Base-by-base conservation (phyloP, 2,797 vertebrate species). In the Sphaeramia orbicularis region DNA sequence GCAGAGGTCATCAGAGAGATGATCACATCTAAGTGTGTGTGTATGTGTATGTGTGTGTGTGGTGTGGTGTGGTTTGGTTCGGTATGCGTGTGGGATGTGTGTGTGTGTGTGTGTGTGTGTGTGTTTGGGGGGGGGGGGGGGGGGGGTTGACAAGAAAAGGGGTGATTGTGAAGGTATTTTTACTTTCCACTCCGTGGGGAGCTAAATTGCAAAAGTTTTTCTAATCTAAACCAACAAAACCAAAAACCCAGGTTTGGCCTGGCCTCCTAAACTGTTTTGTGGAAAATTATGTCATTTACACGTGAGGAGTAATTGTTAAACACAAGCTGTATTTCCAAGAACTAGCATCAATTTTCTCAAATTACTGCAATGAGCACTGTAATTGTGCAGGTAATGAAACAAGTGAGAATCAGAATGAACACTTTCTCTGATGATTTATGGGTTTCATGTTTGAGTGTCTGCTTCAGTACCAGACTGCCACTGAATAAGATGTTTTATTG, bases 1-100 rank as follows among this genome's bases (percentile, higher is more conserved):
- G 92, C 83, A 91, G 87, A 92, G 90, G 91, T 92, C 89, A 92
- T 89, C 71, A 70, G 60, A 87, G 83, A 79, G 78, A 89, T 81
- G 83, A 91, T 92, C 83, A 76, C 74, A 87, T 83, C 70, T 74
- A 72, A 82, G 75, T 73, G 72, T 84, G 57, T 76, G 71, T 72
- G 43, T 36, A 56, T 59, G 35, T 45, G 50, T 65, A 58, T 44
- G n/a, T 21, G 19, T 21, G 19, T n/a, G 19, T 21, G 19, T 21
- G n/a, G n/a, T n/a, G 53, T 47, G 47, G 55, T 77, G 53, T 54
- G 42, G 52, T 15, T 54, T 24, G 19, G 38, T 27, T 24, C 27
- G 50, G n/a, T 60, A 32, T 57, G 36, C 19, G 18, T 40, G 36
- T 1, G 51, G 51, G 11, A 4, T 4, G 19, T 21, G 19, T 21